Conservation (phyloP, 1,140 invertebrate species). For the Trinorchestia longiramus region DNA sequence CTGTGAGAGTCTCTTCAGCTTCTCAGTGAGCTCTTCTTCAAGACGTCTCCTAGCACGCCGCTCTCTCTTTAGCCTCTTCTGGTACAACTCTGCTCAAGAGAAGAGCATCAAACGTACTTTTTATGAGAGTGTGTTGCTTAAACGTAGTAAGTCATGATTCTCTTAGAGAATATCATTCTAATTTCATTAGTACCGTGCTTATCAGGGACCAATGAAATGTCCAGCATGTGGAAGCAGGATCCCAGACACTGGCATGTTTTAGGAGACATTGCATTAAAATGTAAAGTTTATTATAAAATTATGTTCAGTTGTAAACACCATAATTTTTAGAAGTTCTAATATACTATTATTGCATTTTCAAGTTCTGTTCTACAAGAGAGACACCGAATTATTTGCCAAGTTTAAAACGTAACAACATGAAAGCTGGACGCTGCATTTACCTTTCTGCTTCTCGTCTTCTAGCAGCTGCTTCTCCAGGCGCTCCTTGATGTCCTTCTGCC, state of each 20-base stretch:
- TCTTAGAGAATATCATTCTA: too few species aligned
- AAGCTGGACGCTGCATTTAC: not conserved
- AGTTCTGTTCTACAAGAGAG: not conserved
- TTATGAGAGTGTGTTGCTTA: too few species aligned
- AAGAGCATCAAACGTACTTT: too few species aligned
- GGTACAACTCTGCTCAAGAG: conserved; percentile 78
- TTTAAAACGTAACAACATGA: not conserved
- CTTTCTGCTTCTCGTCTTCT: conserved; percentile 91
- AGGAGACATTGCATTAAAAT: too few species aligned
- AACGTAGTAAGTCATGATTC: too few species aligned
- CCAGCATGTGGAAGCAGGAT: too few species aligned
- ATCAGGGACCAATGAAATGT: too few species aligned
- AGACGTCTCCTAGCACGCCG: conserved; percentile 83
- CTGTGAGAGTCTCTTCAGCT: conserved; percentile 81
- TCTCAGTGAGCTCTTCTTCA: conserved; percentile 85
- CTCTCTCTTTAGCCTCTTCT: conserved; percentile 89
- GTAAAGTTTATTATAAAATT: too few species aligned
- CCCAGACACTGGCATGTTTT: too few species aligned
- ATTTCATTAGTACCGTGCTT: too few species aligned
- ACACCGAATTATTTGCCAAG: not conserved
- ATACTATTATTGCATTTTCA: not conserved
- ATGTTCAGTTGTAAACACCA: too few species aligned
- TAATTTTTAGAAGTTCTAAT: too few species aligned
- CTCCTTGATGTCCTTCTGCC: conserved; percentile 92
- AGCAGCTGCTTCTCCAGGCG: conserved; percentile 90